Evolutionary conservation across 2,888 invertebrate species (phyloP).

Genomic region (Xiphydria camelus): DNA sequence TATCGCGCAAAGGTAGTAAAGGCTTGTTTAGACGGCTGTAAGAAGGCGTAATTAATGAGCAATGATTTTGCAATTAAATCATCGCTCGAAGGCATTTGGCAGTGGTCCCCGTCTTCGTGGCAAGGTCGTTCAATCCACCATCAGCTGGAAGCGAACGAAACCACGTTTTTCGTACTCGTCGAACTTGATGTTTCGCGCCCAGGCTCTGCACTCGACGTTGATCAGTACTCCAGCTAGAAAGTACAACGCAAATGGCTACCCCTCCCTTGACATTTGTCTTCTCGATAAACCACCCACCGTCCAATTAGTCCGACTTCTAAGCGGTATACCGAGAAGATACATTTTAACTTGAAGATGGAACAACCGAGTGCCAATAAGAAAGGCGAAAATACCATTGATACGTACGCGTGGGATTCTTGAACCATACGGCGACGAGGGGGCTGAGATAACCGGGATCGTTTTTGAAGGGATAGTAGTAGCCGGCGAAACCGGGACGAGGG

Average conservation of each 20-base stretch:
- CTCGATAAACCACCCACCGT: no score
- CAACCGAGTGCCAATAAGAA: no score
- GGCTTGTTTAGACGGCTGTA: no score
- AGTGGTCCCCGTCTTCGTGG: slow-evolving; percentile 29
- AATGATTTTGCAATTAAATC: no score
- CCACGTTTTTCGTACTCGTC: slow-evolving; percentile 88
- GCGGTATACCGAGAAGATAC: not conserved
- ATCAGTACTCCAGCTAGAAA: slow-evolving; percentile 80
- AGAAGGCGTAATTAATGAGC: no score
- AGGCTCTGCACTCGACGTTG: slow-evolving; percentile 92
- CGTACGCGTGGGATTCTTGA: slow-evolving; percentile 80
- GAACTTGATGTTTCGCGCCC: slow-evolving; percentile 87
- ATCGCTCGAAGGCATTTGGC: slow-evolving; percentile 36
- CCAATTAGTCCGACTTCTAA: no score
- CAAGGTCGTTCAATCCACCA: slow-evolving; percentile 74
- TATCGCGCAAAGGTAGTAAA: no score
- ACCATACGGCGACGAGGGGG: slow-evolving; percentile 86
- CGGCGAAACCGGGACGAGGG: slow-evolving; percentile 80
- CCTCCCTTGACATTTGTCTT: no score
- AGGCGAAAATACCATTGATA: no score
- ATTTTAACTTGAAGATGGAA: no score
- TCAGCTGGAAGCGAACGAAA: slow-evolving; percentile 92
- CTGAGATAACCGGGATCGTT: slow-evolving; percentile 86
- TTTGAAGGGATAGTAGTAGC: slow-evolving; percentile 84
- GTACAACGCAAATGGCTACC: not conserved